phyloP scores from a whole-genome alignment of 1,140 invertebrate genomes.

The Parapsyche elsis region DNA sequence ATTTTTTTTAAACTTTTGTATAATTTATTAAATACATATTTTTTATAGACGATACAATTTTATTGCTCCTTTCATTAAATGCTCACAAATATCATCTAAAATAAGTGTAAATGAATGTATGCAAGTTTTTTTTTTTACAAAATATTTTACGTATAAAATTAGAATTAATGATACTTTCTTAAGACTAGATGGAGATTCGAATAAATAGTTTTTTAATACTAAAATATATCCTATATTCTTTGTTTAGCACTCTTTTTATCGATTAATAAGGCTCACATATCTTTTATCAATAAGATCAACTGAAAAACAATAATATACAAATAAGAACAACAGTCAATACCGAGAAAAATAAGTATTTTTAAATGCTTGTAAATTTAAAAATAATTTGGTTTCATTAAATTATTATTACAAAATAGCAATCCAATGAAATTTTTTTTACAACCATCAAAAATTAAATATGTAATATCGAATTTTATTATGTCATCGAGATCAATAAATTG shows the following conservation, averaged over 20 bases:
- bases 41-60: conserved; percentile 8
- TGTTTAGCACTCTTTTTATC: neutral
- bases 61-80: conserved; percentile 17
- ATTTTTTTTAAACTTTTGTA: neutral
- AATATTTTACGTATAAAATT: conserved; percentile 31
- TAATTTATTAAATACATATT: neutral
- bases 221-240: neutral
- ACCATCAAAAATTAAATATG: too few species aligned
- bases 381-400: too few species aligned
- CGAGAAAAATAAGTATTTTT: too few species aligned
- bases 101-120: conserved; percentile 27
- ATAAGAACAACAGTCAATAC: too few species aligned
- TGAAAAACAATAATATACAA: neutral
- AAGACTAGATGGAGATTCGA: neutral
- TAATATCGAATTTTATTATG: too few species aligned
- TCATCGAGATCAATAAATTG: too few species aligned
- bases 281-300: neutral
- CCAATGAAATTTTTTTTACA: too few species aligned
- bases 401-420: too few species aligned
- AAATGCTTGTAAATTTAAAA: too few species aligned
- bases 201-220: conserved; percentile 4
- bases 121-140: conserved; percentile 8
- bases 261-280: conserved; percentile 10
- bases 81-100: conserved; percentile 3
- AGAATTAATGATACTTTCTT: conserved; percentile 27